These are phyloP conservation scores for Siphonodentalium dalli DNA, from an alignment of 2,888 invertebrate genomes.

Conservation along the genomic window DNA sequence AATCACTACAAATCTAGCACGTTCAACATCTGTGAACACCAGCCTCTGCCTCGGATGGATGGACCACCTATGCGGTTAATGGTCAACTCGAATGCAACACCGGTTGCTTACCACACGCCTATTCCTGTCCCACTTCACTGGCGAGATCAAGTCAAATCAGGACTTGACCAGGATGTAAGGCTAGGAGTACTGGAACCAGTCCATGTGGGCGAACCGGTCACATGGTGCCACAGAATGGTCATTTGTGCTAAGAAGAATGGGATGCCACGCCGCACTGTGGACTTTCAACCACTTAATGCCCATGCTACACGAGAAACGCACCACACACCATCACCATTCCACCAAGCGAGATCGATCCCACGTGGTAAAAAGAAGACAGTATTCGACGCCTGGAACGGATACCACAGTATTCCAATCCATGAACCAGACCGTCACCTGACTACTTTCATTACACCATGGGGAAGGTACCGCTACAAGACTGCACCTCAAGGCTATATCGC, in stretches of 20 bases:
- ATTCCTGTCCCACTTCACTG: conserved; percentile 23
- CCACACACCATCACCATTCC: conserved; percentile 29
- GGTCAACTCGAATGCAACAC: conserved; percentile 23
- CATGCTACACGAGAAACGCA: conserved; percentile 25
- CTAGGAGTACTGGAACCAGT: conserved; percentile 24
- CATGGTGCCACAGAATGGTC: conserved; percentile 21
- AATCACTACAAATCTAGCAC: conserved; percentile 18
- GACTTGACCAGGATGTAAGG: conserved; percentile 21
- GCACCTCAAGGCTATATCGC: conserved; percentile 27
- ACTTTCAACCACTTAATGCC: conserved; percentile 17
- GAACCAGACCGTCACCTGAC: conserved; percentile 27
- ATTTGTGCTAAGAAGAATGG: conserved; percentile 18
- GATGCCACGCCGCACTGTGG: conserved; percentile 13
- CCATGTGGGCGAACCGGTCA: conserved; percentile 12
- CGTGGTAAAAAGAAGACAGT: conserved; percentile 28
- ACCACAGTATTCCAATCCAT: conserved; percentile 24
- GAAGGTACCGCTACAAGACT: conserved; percentile 20
- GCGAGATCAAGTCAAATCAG: conserved; percentile 19
- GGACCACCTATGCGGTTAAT: conserved; percentile 27
- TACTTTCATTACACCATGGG: conserved; percentile 29
- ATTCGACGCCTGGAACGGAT: conserved; percentile 27
- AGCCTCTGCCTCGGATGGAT: conserved; percentile 26
- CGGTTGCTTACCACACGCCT: conserved; percentile 25
- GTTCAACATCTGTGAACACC: conserved; percentile 24
- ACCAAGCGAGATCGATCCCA: conserved; percentile 22